A percentile compares a stretch with the other conserved stretches of the same genome.
phyloP scores from a whole-genome alignment of 2,113 vertebrate species.

The Pagrus major region DNA sequence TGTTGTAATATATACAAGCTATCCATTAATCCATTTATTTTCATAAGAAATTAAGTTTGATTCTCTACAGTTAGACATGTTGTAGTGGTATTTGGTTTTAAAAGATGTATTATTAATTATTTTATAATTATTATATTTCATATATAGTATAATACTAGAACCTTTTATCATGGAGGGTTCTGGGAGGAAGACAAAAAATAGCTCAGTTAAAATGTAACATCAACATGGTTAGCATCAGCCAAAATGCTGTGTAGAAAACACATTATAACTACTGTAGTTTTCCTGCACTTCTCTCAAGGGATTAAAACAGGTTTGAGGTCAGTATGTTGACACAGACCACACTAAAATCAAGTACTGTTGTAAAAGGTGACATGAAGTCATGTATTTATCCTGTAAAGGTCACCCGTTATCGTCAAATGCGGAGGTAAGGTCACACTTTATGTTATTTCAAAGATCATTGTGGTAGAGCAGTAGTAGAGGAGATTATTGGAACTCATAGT shows the following conservation, averaged over 20 bases:
- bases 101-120: too few relatives aligned
- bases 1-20: neutral
- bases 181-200: neutral
- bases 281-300: neutral
- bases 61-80: neutral
- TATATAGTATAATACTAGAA: too few relatives aligned
- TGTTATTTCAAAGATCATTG: slow-evolving; percentile 44
- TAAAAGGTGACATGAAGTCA: slow-evolving; percentile 37
- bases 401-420: slow-evolving; percentile 14
- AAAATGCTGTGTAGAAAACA: neutral
- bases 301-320: slow-evolving; percentile 16
- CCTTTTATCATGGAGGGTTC: neutral
- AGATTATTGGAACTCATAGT: slow-evolving; percentile 32
- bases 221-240: neutral
- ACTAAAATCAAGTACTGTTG: slow-evolving; percentile 38
- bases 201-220: neutral
- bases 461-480: neutral
- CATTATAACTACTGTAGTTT: neutral
- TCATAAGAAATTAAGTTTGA: neutral
- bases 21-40: neutral
- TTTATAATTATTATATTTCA: too few relatives aligned
- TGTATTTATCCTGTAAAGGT: slow-evolving; percentile 31
- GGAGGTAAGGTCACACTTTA: neutral
- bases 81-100: neutral
- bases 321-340: slow-evolving; percentile 18